Evolutionary conservation across 2,797 vertebrate species (phyloP), one percentile per base, ranked within the genome.

Genomic region (Bucorvus abyssinicus): DNA sequence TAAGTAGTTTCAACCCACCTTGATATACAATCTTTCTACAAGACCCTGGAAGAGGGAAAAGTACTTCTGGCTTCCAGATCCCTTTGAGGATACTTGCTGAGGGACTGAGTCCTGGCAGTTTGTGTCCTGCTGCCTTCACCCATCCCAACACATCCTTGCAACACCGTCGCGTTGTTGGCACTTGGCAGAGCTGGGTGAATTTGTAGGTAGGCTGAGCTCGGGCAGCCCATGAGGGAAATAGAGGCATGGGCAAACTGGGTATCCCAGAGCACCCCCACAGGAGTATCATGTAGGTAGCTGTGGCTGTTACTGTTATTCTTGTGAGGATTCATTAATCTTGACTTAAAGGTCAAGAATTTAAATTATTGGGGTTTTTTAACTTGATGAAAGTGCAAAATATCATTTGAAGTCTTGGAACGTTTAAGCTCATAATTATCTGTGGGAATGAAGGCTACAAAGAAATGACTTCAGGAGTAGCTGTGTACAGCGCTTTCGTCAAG

Each of bases 381-480:
- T 67, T 40, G 52, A 80, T 74, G 49, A 26, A 83, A 91, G 60
- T 67, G 49, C 52, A 71, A 64, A 36, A 29, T 34, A 53, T 24
- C 36, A 64, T 83, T 93, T 87, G 81, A 94, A 83, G 81, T 70
- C 47, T 52, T 56, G 26, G 47, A 92, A 87, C 0, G 2, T 82
- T 68, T 52, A 40, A 80, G 82, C 87, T 94, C 26, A 7, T 89
- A 49, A 83, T 90, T 70, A 68, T 53, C 32, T 88, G 61, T 74
- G 83, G 61, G 87, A 90, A 64, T 38, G 50, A 65, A 81, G 53
- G 38, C 76, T 75, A 36, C 64, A 65, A 80, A 85, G 75, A 50
- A 77, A 26, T 45, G 1, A 30, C 69, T 85, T 84, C 21, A 79
- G 32, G 89, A 84, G 81, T 20, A 61, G 84, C 91, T 87, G 17